These are phyloP conservation scores for Dryobotodes eremita DNA, from an alignment of 2,888 invertebrate species.

Conservation along the genomic window DNA sequence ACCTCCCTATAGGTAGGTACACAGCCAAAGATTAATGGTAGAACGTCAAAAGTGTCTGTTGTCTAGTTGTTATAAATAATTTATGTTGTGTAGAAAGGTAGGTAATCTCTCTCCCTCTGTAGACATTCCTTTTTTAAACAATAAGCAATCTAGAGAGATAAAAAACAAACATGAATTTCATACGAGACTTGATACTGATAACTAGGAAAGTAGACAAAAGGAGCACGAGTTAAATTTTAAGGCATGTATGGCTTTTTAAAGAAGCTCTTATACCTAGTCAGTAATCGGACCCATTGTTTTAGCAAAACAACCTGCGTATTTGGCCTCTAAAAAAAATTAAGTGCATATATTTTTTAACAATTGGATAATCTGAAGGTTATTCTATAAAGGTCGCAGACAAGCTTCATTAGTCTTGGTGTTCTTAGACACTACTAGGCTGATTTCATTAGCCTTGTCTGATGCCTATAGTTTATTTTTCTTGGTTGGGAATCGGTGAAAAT, in stretches of 20 bases:
- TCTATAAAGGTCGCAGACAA: slow-evolving; percentile 2
- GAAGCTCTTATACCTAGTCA: neutral
- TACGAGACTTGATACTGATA: neutral
- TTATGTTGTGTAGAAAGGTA: neutral
- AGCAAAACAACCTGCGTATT: neutral
- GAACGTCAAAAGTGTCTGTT: slow-evolving; percentile 31
- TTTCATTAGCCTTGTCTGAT: slow-evolving; percentile 15
- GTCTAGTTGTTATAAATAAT: slow-evolving; percentile 35
- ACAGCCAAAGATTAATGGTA: slow-evolving; percentile 35
- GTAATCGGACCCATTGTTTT: neutral
- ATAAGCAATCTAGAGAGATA: neutral
- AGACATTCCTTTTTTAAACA: slow-evolving; percentile 1
- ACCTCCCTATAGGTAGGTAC: neutral
- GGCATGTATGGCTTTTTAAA: too few relatives aligned
- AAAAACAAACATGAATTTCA: neutral
- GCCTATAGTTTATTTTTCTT: neutral
- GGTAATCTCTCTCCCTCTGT: neutral
- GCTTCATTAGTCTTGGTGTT: slow-evolving; percentile 17
- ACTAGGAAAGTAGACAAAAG: neutral
- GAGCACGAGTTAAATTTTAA: neutral
- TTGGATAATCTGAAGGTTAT: slow-evolving; percentile 17
- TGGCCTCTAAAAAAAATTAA: neutral
- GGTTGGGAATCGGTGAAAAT: too few relatives aligned
- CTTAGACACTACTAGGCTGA: slow-evolving; percentile 10
- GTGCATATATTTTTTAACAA: neutral